phyloP scores from a whole-genome alignment of 2,888 invertebrate genomes.

The Drosophila neotestacea region DNA sequence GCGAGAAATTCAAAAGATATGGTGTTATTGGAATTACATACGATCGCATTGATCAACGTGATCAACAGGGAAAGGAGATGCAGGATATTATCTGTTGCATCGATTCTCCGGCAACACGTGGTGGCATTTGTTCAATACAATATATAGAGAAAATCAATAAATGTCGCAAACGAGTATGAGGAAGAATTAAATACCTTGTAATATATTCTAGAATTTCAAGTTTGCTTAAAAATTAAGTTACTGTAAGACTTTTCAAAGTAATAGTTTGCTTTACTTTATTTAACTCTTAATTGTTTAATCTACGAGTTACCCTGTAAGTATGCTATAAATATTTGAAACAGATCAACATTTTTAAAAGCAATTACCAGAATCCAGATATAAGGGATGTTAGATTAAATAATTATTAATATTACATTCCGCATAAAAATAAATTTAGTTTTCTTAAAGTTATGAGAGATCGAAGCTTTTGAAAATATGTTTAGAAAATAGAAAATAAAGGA shows the following conservation, averaged over 20 bases:
- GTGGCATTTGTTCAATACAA: constrained; percentile 24
- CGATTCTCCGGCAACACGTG: constrained; percentile 44
- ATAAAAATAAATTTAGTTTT: too few species aligned
- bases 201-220: not conserved
- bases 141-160: constrained; percentile 42
- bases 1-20: constrained; percentile 26
- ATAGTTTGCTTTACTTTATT: too few species aligned
- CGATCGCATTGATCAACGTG: constrained; percentile 62
- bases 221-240: not conserved
- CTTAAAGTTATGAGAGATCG: too few species aligned
- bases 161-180: constrained; percentile 27
- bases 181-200: not conserved
- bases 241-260: not conserved
- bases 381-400: too few species aligned
- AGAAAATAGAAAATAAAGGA: too few species aligned
- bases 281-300: too few species aligned
- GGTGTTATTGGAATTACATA: constrained; percentile 52
- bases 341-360: too few species aligned
- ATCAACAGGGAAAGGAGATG: constrained; percentile 49
- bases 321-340: too few species aligned
- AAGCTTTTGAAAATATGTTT: too few species aligned
- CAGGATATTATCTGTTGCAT: constrained; percentile 46
- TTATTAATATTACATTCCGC: too few species aligned
- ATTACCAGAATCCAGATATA: too few species aligned
- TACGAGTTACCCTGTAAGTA: too few species aligned